Evolutionary conservation across 2,797 vertebrate genomes (phyloP).

Genomic region (Linurgus olivaceus): DNA sequence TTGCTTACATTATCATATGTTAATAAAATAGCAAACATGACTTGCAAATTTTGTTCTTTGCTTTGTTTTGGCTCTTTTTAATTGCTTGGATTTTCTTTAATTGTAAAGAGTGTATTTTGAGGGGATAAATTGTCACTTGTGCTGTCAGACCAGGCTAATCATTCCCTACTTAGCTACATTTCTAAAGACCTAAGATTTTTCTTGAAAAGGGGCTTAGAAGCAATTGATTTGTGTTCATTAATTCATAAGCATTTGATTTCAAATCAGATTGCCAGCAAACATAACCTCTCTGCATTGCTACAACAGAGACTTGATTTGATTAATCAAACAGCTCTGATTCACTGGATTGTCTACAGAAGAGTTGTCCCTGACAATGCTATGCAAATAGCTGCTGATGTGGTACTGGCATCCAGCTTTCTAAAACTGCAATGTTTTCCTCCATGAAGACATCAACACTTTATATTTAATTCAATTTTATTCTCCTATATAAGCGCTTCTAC

Average conservation of each 20-base stretch:
- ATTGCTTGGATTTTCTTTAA: conserved; percentile 14
- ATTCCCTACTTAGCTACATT: conserved; percentile 40
- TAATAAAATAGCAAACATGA: conserved; percentile 24
- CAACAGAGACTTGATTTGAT: conserved; percentile 72
- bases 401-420: background rate
- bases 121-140: conserved; percentile 9
- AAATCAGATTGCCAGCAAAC: conserved; percentile 65
- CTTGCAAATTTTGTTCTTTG: background rate
- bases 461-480: background rate
- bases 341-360: conserved; percentile 59
- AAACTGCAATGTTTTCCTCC: background rate
- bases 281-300: conserved; percentile 67
- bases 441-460: background rate
- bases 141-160: conserved; percentile 35
- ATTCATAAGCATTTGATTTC: conserved; percentile 67
- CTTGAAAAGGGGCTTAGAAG: conserved; percentile 59
- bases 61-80: conserved; percentile 18
- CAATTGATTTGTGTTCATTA: conserved; percentile 65
- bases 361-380: conserved; percentile 36
- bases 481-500: background rate
- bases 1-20: conserved; percentile 12
- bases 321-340: conserved; percentile 72
- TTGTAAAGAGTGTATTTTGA: background rate
- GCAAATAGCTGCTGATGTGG: conserved; percentile 27
- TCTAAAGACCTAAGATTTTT: conserved; percentile 43